phyloP scores from a whole-genome alignment of 2,888 invertebrate species.

The Nephrotoma appendiculata region DNA sequence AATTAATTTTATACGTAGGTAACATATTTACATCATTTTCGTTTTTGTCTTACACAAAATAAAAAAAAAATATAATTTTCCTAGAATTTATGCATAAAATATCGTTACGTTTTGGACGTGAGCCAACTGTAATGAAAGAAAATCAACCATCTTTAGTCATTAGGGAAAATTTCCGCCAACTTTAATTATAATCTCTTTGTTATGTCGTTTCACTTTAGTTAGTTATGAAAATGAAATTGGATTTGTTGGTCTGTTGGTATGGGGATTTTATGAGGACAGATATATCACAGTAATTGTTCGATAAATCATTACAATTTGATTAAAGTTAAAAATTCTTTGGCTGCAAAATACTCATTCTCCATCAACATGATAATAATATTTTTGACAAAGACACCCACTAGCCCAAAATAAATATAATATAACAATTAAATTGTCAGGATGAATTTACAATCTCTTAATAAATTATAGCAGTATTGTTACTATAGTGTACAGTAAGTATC shows the following conservation, averaged over 20 bases:
- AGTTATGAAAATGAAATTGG: background rate
- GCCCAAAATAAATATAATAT: no score
- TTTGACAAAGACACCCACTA: no score
- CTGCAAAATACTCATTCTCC: no score
- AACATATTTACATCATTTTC: background rate
- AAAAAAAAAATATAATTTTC: background rate
- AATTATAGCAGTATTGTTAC: no score
- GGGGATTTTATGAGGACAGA: no score
- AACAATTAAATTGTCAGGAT: no score
- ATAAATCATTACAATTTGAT: no score
- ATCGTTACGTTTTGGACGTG: background rate
- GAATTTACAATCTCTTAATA: no score
- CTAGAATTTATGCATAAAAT: background rate
- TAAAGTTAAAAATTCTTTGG: no score
- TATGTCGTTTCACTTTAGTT: background rate
- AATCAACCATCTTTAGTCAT: background rate
- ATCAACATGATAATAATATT: no score
- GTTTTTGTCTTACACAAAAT: background rate
- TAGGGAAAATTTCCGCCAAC: background rate
- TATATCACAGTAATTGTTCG: no score
- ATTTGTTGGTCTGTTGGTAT: background rate
- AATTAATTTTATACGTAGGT: background rate
- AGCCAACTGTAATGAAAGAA: background rate
- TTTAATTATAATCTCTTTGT: background rate
- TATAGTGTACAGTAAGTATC: no score